Conservation (phyloP, 1,140 invertebrate species). For the Diachasma alloeum region DNA sequence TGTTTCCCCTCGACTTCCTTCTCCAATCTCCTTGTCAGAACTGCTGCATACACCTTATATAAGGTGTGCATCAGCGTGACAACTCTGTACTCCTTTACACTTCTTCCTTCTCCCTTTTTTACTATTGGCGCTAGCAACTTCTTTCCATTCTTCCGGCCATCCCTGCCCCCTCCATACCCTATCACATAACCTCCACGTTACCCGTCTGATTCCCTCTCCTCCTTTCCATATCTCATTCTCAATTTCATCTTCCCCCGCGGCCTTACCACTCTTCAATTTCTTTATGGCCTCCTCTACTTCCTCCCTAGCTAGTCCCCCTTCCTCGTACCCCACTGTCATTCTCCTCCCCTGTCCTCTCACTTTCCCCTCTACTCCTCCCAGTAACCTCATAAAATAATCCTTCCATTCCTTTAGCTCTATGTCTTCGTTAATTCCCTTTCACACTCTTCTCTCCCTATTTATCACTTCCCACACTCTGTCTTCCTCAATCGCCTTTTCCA, state of each 20-base stretch:
- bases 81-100: too few relatives aligned
- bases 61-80: too few relatives aligned
- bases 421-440: background rate
- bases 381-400: too few relatives aligned
- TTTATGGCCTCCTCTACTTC: constrained; percentile 5
- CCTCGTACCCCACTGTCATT: background rate
- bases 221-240: constrained; percentile 16
- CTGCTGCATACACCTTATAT: too few relatives aligned
- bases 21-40: too few relatives aligned
- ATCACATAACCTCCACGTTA: background rate
- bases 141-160: background rate
- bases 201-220: background rate
- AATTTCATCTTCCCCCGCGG: too few relatives aligned
- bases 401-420: background rate
- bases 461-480: constrained; percentile 3
- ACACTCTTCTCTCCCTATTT: background rate
- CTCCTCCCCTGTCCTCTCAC: background rate
- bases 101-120: too few relatives aligned
- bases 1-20: too few relatives aligned
- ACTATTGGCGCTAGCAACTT: too few relatives aligned
- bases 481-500: background rate
- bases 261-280: too few relatives aligned
- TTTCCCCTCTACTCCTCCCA: background rate
- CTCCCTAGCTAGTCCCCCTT: background rate
- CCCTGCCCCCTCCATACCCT: background rate